Evolutionary conservation across 1,140 invertebrate species (phyloP), one percentile per base, ranked within the genome.

Genomic region (Drosophila persimilis): DNA sequence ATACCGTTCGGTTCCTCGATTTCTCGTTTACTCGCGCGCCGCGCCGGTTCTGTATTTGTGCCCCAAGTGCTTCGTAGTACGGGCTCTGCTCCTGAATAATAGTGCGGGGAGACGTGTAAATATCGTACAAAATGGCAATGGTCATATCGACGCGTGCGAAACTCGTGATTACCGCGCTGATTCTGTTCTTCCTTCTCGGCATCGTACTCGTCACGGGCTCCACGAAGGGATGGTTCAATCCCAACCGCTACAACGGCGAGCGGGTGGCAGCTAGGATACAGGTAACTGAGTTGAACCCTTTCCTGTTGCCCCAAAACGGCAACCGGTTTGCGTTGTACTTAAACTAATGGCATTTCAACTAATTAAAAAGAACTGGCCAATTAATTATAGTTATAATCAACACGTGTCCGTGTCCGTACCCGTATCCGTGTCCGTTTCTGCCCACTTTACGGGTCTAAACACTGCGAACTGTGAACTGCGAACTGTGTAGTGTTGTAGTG

Each of bases 121-220:
- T 62, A 77, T 62, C 50, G 64, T 62, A 73, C 61, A 93, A 92
- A 83, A 94, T 94, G 93, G 93, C 93, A 65, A 94, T 94, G 93
- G 93, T 94, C 69, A 91, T 94, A 74, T 93, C 93, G 15, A 92
- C 91, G 64, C 92, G 93, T 76, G 92, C 93, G 9, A 94, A 94
- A 92, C 86, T 93, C 65, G 93, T 93, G 74, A 92, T 93, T 77
- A 92, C 92, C 77, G 92, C 91, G 13, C 81, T 94, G 54, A 80
- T 93, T 24, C 55, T 93, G 11, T 90, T 93, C 52, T 92, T 94
- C 66, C 52, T 93, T 46, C 66, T 93, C 51, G 93, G 93, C 54
- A 91, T 93, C 58, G 91, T 92, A 50, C 89, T 94, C 13, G 93
- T 93, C 6, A 92, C 93, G 51, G 85, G 93, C 39, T 93, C 93